Percentiles rank a stretch among this genome's conserved stretches.
Conservation (phyloP, 1,140 invertebrate species). For the Papilio xuthus region DNA sequence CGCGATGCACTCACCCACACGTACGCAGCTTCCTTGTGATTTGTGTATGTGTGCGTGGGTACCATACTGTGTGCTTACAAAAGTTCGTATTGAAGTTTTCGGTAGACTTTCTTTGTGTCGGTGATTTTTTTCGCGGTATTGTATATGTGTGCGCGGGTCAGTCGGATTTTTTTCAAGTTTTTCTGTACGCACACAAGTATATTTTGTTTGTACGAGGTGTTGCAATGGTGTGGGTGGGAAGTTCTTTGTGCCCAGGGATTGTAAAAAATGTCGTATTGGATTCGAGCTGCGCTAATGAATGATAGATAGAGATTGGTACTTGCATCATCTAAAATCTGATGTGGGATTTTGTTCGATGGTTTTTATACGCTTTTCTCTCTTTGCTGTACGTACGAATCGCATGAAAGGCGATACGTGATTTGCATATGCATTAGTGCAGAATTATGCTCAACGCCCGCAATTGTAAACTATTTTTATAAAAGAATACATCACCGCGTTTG, state of each 20-base stretch:
- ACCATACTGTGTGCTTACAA: constrained; percentile 60
- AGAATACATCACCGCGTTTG: constrained; percentile 52
- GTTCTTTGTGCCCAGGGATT: constrained; percentile 78
- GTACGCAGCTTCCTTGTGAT: constrained; percentile 59
- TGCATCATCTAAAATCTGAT: constrained; percentile 70
- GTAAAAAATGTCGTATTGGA: constrained; percentile 82
- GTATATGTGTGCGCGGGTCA: constrained; percentile 74
- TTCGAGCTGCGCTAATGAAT: constrained; percentile 80
- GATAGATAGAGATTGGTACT: constrained; percentile 75
- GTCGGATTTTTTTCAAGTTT: constrained; percentile 79
- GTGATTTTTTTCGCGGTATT: constrained; percentile 77
- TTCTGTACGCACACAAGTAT: constrained; percentile 61
- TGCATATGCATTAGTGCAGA: constrained; percentile 54
- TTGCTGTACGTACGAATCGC: constrained; percentile 48
- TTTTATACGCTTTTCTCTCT: constrained; percentile 59
- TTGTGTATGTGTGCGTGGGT: constrained; percentile 47
- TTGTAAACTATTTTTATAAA: constrained; percentile 46
- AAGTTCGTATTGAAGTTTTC: constrained; percentile 80
- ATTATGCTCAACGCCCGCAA: constrained; percentile 3
- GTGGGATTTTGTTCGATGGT: constrained; percentile 61
- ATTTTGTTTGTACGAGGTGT: constrained; percentile 58
- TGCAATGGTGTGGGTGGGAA: constrained; percentile 66
- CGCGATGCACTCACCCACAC: constrained; percentile 73
- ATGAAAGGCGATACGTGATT: constrained; percentile 61
- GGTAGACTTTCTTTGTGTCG: constrained; percentile 80